Conservation (phyloP, 1,140 invertebrate species). For the Rhyacophila brunnea region DNA sequence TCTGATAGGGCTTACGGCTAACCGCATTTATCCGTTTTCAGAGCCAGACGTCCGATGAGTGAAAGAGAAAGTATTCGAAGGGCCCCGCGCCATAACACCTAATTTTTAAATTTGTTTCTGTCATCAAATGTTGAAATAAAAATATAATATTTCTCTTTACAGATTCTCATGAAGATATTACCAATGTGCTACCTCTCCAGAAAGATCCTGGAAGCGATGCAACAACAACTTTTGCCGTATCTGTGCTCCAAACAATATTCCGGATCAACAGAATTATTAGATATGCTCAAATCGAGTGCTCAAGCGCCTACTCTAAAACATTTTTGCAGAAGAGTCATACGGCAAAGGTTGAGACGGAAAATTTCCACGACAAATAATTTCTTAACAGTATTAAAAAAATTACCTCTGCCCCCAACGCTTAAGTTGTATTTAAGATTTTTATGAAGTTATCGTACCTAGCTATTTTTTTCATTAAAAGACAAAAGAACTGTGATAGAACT, state of each 20-base stretch:
- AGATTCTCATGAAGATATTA: conserved; percentile 27
- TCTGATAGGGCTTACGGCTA: too few species aligned
- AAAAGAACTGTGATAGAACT: too few species aligned
- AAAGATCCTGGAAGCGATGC: conserved; percentile 7
- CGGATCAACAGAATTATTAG: conserved; percentile 7
- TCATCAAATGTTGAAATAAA: too few species aligned
- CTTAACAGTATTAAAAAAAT: conserved; percentile 13
- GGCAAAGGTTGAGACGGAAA: conserved; percentile 14
- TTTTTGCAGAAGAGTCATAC: conserved; percentile 22
- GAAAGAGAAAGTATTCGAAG: too few species aligned
- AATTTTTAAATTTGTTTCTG: too few species aligned
- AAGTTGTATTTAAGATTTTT: conserved; percentile 29
- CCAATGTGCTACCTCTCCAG: conserved; percentile 21
- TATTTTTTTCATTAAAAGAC: too few species aligned
- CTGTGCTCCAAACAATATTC: not conserved
- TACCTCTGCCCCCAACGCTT: conserved; percentile 23
- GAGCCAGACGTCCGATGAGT: too few species aligned
- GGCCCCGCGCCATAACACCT: too few species aligned
- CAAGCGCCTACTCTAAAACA: conserved; percentile 26
- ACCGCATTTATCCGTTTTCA: too few species aligned
- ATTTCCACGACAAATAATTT: conserved; percentile 20
- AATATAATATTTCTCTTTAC: conserved; percentile 15
- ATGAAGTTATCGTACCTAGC: too few species aligned
- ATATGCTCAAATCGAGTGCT: conserved; percentile 12
- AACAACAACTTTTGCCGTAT: conserved; percentile 10